Evolutionary conservation across 2,888 invertebrate species (phyloP).

Genomic region (Agonopterix arenella): DNA sequence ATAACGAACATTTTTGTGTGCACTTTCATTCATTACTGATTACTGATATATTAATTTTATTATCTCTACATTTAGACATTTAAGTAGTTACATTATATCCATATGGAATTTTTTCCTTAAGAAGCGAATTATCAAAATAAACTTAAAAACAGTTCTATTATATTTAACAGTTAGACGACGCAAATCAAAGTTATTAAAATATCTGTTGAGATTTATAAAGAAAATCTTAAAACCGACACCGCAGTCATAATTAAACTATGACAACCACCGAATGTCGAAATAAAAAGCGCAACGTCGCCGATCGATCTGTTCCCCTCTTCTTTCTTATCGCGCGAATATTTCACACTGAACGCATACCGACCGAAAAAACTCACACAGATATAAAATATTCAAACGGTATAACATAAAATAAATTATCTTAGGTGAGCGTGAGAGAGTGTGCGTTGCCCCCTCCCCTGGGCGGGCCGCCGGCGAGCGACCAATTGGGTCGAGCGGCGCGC

Average conservation of each 20-base stretch:
- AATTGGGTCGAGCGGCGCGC: slow-evolving; percentile 77
- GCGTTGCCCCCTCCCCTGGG: slow-evolving; percentile 70
- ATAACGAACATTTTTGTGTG: too few species aligned
- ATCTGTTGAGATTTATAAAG: too few species aligned
- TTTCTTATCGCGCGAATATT: slow-evolving; percentile 77
- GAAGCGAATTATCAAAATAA: too few species aligned
- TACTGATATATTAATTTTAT: too few species aligned
- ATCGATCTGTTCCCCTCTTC: slow-evolving; percentile 76
- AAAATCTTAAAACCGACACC: background rate
- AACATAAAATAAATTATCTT: slow-evolving; percentile 77
- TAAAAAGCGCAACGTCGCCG: slow-evolving; percentile 63
- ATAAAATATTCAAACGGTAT: slow-evolving; percentile 77
- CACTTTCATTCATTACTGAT: too few species aligned
- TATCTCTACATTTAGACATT: too few species aligned
- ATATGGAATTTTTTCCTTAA: too few species aligned
- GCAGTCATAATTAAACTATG: slow-evolving; percentile 46
- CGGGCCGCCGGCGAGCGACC: slow-evolving; percentile 61
- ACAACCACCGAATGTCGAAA: slow-evolving; percentile 43
- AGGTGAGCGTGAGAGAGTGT: slow-evolving; percentile 68
- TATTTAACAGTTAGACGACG: too few species aligned
- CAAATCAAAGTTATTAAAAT: too few species aligned
- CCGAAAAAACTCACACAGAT: slow-evolving; percentile 76
- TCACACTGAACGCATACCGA: slow-evolving; percentile 75
- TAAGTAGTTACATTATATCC: too few species aligned
- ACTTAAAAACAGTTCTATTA: too few species aligned